phyloP scores from a whole-genome alignment of 2,888 invertebrate genomes.

The Leptarthrus brevirostris region DNA sequence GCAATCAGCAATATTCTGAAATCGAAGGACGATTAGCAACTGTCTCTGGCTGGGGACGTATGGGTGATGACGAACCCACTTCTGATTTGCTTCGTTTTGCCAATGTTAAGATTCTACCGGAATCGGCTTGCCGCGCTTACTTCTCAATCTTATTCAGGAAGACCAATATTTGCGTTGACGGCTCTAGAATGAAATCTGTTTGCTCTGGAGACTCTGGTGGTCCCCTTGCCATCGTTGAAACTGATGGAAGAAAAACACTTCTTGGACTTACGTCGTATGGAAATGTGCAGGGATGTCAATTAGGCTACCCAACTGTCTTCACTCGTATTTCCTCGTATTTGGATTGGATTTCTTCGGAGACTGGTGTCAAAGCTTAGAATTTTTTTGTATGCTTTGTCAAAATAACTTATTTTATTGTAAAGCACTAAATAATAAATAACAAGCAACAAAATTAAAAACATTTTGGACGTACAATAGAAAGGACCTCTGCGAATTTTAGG shows the following conservation, averaged over 20 bases:
- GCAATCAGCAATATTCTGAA: neutral
- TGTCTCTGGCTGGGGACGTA: conserved; percentile 23
- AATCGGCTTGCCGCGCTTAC: neutral
- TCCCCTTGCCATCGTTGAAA: neutral
- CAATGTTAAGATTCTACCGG: neutral
- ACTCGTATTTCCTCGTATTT: conserved; percentile 10
- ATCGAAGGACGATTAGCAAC: conserved; percentile 6
- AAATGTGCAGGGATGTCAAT: neutral
- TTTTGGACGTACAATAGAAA: no score
- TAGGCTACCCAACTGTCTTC: conserved; percentile 6
- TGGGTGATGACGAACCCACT: neutral
- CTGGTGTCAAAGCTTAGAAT: neutral
- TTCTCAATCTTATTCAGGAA: neutral
- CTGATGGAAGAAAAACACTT: neutral
- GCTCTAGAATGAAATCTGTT: neutral
- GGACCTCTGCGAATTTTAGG: no score
- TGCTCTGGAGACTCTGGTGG: conserved; percentile 23
- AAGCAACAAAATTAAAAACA: no score
- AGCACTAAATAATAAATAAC: neutral
- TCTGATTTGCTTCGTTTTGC: conserved; percentile 7
- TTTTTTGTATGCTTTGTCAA: no score
- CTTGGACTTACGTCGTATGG: conserved; percentile 13
- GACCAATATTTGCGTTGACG: neutral
- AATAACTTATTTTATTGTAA: no score
- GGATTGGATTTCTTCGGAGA: conserved; percentile 1